Conservation (phyloP, 1,140 invertebrate genomes). For the Nymphalis io region DNA sequence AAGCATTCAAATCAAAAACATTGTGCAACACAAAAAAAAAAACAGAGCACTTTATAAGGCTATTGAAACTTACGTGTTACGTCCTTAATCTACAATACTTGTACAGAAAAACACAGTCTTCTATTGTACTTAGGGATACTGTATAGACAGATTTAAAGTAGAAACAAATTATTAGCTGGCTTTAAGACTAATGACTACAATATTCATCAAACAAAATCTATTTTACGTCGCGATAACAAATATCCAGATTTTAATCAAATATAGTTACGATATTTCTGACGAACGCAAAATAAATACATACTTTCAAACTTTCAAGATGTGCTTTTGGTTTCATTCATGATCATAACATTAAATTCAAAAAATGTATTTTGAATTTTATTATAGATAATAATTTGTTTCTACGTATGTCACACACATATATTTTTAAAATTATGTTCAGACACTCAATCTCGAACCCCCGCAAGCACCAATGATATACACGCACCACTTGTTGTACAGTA, state of each 20-base stretch:
- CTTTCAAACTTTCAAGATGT: too few relatives aligned
- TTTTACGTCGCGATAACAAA: too few relatives aligned
- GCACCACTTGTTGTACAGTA: constrained; percentile 54
- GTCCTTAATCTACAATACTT: constrained; percentile 54
- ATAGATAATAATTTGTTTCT: constrained; percentile 13
- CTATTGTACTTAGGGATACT: constrained; percentile 38
- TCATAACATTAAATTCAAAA: not conserved
- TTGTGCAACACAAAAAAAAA: constrained; percentile 39
- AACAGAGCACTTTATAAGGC: constrained; percentile 7
- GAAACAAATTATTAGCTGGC: constrained; percentile 27
- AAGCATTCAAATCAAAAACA: constrained; percentile 40
- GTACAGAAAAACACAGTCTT: constrained; percentile 57
- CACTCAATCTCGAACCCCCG: constrained; percentile 11
- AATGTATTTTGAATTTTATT: not conserved
- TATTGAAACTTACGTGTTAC: constrained; percentile 30
- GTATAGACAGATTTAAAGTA: constrained; percentile 20
- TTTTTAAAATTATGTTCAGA: constrained; percentile 10
- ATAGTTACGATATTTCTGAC: too few relatives aligned
- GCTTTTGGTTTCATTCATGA: too few relatives aligned
- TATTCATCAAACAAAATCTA: too few relatives aligned
- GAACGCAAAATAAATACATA: too few relatives aligned
- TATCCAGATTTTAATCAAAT: too few relatives aligned
- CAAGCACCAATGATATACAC: constrained; percentile 62
- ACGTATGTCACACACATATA: constrained; percentile 4
- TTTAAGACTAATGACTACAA: too few relatives aligned